These are phyloP conservation scores for Luscinia luscinia DNA, from an alignment of 2,797 vertebrate genomes.

Conservation along the genomic window DNA sequence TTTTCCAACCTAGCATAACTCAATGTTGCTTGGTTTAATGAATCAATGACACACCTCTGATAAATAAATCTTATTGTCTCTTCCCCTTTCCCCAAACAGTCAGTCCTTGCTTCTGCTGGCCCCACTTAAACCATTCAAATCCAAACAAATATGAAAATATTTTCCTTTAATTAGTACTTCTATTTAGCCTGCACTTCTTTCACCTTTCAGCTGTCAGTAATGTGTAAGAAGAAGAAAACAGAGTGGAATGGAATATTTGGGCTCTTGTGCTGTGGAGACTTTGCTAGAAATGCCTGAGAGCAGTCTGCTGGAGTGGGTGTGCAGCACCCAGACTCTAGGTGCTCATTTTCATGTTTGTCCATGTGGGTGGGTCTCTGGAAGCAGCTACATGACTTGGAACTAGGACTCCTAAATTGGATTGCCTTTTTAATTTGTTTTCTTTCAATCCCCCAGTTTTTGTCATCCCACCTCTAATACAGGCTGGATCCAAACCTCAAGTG, in stretches of 20 bases:
- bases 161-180: slow-evolving; percentile 37
- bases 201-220: slow-evolving; percentile 40
- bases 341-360: neutral
- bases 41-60: neutral
- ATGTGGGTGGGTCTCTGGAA: slow-evolving; percentile 12
- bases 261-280: neutral
- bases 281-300: slow-evolving; percentile 31
- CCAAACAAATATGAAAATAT: slow-evolving; percentile 45
- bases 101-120: neutral
- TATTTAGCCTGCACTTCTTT: slow-evolving; percentile 17
- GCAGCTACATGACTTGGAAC: neutral
- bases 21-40: neutral
- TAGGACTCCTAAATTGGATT: neutral
- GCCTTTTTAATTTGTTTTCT: neutral
- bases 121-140: slow-evolving; percentile 22
- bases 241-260: neutral
- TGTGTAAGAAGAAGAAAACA: neutral
- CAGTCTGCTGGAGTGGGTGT: slow-evolving; percentile 32
- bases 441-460: neutral
- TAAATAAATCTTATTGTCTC: neutral
- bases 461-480: neutral
- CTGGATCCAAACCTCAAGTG: neutral
- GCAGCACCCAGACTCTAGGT: neutral
- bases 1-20: neutral
- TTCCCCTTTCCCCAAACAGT: neutral